A percentile compares a stretch with the other conserved stretches of the same genome.
These are phyloP conservation scores for Drosophila kambysellisi DNA, from an alignment of 2,888 invertebrate species.

Conservation along the genomic window DNA sequence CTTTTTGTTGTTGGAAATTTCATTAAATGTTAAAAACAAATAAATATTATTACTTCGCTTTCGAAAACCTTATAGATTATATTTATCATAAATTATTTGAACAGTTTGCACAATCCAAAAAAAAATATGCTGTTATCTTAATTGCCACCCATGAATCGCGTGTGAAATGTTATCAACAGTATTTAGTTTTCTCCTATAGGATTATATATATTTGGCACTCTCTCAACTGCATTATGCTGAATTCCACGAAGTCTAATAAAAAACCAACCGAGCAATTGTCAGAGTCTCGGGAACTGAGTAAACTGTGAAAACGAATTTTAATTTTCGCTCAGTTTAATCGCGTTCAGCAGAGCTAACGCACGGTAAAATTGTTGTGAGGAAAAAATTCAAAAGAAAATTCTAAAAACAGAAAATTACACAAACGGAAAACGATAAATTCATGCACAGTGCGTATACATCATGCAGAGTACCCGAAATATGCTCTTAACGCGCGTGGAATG, in stretches of 20 bases:
- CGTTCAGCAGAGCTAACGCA: slow-evolving; percentile 43
- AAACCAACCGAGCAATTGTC: slow-evolving; percentile 27
- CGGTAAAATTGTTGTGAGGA: slow-evolving; percentile 36
- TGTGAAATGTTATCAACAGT: not conserved
- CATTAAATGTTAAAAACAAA: not conserved
- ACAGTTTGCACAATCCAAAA: not conserved
- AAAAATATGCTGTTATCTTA: too few species aligned
- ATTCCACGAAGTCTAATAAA: slow-evolving; percentile 16
- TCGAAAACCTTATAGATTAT: not conserved
- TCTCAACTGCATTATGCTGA: slow-evolving; percentile 15
- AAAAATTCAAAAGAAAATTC: slow-evolving; percentile 3
- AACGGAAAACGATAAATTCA: slow-evolving; percentile 1
- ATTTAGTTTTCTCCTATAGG: not conserved
- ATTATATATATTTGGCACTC: slow-evolving; percentile 1
- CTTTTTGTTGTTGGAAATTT: not conserved
- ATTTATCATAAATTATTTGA: not conserved
- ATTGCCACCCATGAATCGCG: too few species aligned
- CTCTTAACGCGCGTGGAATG: slow-evolving; percentile 68
- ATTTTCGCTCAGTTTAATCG: slow-evolving; percentile 52
- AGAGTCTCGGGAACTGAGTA: slow-evolving; percentile 37
- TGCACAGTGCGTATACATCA: slow-evolving; percentile 38
- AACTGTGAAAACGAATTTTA: slow-evolving; percentile 29
- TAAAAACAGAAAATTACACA: not conserved
- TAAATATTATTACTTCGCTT: not conserved
- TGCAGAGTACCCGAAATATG: slow-evolving; percentile 56